phyloP scores from a whole-genome alignment of 2,113 vertebrate species.

The Ceratotherium simum region DNA sequence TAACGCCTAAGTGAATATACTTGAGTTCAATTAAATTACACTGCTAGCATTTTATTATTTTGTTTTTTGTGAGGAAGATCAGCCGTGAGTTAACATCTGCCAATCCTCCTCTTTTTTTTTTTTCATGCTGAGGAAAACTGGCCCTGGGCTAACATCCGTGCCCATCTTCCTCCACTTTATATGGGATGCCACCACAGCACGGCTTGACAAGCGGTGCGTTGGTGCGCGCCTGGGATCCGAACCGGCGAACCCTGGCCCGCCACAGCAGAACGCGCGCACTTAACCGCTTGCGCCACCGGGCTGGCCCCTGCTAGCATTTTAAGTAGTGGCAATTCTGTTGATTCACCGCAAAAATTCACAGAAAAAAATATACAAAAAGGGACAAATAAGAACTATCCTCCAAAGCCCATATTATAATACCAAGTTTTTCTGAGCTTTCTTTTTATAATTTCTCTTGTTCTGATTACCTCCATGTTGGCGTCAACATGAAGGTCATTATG shows the following conservation, averaged over 20 bases:
- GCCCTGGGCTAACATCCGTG: too few relatives aligned
- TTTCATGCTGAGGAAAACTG: too few relatives aligned
- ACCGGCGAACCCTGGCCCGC: too few relatives aligned
- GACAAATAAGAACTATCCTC: conserved; percentile 19
- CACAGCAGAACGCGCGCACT: too few relatives aligned
- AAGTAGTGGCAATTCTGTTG: conserved; percentile 35
- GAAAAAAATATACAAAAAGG: neutral
- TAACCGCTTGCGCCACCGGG: too few relatives aligned
- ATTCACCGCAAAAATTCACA: conserved; percentile 17
- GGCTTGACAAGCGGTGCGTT: too few relatives aligned
- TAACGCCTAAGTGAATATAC: conserved; percentile 34
- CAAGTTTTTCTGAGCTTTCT: conserved; percentile 11
- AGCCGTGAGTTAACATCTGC: too few relatives aligned
- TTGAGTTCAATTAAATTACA: conserved; percentile 24
- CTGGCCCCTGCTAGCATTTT: neutral
- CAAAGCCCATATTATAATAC: neutral
- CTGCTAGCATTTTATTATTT: neutral
- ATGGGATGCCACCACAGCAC: too few relatives aligned
- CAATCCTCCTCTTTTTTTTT: too few relatives aligned
- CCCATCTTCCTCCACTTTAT: too few relatives aligned
- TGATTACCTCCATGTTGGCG: neutral
- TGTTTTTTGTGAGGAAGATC: too few relatives aligned
- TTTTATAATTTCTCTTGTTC: conserved; percentile 17
- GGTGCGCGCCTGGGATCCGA: too few relatives aligned
- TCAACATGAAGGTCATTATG: neutral